These are phyloP conservation scores for Acleris literana DNA, from an alignment of 2,888 invertebrate species.

Conservation along the genomic window DNA sequence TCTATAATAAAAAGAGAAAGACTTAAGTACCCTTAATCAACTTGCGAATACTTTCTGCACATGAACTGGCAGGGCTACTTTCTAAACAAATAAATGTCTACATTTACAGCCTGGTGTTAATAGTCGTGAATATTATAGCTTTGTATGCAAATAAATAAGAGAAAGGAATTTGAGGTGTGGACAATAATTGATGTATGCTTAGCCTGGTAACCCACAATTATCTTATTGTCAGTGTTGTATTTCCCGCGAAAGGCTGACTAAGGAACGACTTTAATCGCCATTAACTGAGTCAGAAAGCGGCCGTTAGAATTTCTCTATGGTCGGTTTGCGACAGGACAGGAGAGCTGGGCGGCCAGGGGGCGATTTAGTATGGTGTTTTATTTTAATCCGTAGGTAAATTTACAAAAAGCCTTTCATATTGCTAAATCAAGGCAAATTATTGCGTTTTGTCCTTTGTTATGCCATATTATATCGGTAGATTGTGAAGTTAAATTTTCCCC, in stretches of 20 bases:
- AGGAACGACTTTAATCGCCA: no score
- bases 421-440: no score
- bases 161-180: slow-evolving; percentile 4
- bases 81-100: slow-evolving; percentile 29
- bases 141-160: slow-evolving; percentile 27
- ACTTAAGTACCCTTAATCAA: neutral
- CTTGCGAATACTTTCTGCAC: slow-evolving; percentile 18
- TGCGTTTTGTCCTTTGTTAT: no score
- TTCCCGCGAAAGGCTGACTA: neutral
- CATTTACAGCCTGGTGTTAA: slow-evolving; percentile 3
- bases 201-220: slow-evolving; percentile 4
- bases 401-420: no score
- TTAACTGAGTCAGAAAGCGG: no score
- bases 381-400: no score
- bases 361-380: no score
- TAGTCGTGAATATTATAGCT: slow-evolving; percentile 20
- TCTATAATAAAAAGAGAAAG: neutral
- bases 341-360: no score
- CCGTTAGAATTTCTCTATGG: no score
- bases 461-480: no score
- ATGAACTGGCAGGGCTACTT: slow-evolving; percentile 14
- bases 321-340: no score
- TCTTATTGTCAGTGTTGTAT: neutral
- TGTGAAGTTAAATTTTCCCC: no score
- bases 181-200: slow-evolving; percentile 11